These are phyloP conservation scores for Sericinus montela DNA, from an alignment of 2,888 invertebrate species.

Conservation along the genomic window DNA sequence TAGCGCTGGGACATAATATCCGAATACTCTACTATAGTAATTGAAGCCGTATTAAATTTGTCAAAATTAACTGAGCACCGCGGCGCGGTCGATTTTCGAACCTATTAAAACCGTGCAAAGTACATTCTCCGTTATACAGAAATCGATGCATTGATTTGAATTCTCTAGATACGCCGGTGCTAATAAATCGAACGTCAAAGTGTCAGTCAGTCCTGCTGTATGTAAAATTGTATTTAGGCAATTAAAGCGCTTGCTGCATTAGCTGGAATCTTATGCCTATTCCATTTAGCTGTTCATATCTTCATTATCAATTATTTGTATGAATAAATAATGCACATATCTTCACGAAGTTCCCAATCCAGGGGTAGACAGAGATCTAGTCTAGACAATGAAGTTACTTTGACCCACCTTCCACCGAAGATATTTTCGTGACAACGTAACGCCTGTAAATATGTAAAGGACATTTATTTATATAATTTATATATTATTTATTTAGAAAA, in stretches of 20 bases:
- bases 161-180: slow-evolving; percentile 15
- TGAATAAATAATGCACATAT: too few relatives aligned
- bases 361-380: too few relatives aligned
- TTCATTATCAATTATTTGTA: too few relatives aligned
- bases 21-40: slow-evolving; percentile 1
- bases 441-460: too few relatives aligned
- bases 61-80: slow-evolving; percentile 13
- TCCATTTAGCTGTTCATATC: too few relatives aligned
- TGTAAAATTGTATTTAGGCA: slow-evolving; percentile 20
- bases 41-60: slow-evolving; percentile 15
- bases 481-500: too few relatives aligned
- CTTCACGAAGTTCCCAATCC: too few relatives aligned
- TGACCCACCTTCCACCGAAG: too few relatives aligned
- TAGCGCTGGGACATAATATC: slow-evolving; percentile 8
- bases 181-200: slow-evolving; percentile 19
- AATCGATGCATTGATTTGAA: slow-evolving; percentile 13
- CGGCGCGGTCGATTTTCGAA: neutral
- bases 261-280: neutral
- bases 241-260: slow-evolving; percentile 6
- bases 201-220: slow-evolving; percentile 10
- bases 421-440: too few relatives aligned
- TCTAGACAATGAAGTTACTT: too few relatives aligned
- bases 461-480: too few relatives aligned
- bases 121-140: slow-evolving; percentile 5
- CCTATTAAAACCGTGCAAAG: neutral